Base-by-base conservation (phyloP, 2,888 invertebrate species). In the Oscheius myriophilus region DNA sequence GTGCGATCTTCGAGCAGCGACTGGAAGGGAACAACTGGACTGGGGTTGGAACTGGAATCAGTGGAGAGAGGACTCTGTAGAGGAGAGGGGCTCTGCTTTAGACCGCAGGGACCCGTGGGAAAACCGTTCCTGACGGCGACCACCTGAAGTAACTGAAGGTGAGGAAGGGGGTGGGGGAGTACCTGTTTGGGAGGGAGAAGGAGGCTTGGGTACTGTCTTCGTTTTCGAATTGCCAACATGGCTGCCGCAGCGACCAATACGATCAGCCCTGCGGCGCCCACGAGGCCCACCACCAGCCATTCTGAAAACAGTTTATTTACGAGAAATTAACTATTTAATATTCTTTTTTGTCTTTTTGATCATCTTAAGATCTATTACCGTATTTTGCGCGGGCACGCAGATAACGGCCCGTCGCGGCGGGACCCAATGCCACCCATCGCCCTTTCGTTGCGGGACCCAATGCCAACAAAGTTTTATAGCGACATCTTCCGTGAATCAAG, bases 81-180 rank as follows among this genome's bases (percentile, higher is more conserved):
- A n/a, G 84, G 85, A 54, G 79, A 78, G 39, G 80, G 76, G 16
- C 71, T 69, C 57, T 84, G 83, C 67, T 81, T 81, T 41, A 83
- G 73, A 12, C 82, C 82, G 26, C 79, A 80, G 9, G 81, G 82
- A 16, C 81, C 80, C 43, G 72, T 71, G 42, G 80, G 73, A 42
- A 75, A 70, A 52, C 78, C 82, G 41, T 75, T 76, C 21, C 79
- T 73, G 52, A 79, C 79, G 63, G 78, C 78, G 59, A 79, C 76
- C 55, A 81, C 77, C 72, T 79, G 66, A 23, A 72, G 71, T n/a
- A n/a, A n/a, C n/a, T n/a, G n/a, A 53, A 14, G 49, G 49, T 49
- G 3, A 26, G 52, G 23, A 11, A 33, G 16, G 51, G 25, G 45
- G 64, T 43, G 57, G 14, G 45, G n/a, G 41, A 70, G 16, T 23